Conservation (phyloP, 2,113 vertebrate genomes). For the Gymnobelideus leadbeateri region DNA sequence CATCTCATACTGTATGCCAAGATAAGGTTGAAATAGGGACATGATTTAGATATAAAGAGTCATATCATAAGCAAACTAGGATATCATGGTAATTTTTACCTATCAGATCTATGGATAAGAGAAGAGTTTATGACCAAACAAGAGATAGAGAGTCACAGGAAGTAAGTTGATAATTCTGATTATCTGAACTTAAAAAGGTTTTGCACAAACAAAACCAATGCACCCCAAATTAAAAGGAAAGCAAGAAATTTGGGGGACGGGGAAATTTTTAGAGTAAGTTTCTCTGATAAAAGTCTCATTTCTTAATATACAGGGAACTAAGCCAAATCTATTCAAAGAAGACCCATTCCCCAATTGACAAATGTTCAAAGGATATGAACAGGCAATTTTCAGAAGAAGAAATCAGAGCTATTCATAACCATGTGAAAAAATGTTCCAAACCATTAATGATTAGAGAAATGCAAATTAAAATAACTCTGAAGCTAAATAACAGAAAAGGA, state of each 20-base stretch:
- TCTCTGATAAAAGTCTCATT: neutral
- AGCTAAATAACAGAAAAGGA: neutral
- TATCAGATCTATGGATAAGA: neutral
- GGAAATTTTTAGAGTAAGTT: neutral
- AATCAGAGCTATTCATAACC: neutral
- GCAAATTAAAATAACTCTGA: neutral
- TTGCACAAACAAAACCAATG: neutral
- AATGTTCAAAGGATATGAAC: neutral
- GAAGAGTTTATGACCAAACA: neutral
- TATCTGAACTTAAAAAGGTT: neutral
- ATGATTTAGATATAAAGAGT: neutral
- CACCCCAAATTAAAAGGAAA: neutral
- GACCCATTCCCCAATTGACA: neutral
- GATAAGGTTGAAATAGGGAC: neutral
- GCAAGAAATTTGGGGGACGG: neutral
- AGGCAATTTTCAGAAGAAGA: neutral
- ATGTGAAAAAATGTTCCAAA: neutral
- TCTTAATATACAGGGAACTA: neutral
- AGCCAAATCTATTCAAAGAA: neutral
- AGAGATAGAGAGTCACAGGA: neutral
- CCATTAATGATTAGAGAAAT: neutral
- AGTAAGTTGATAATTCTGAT: neutral
- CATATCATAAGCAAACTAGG: neutral
- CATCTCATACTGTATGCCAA: neutral
- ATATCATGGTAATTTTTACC: neutral